phyloP scores from a whole-genome alignment of 2,113 vertebrate genomes.

The Balaeniceps rex region DNA sequence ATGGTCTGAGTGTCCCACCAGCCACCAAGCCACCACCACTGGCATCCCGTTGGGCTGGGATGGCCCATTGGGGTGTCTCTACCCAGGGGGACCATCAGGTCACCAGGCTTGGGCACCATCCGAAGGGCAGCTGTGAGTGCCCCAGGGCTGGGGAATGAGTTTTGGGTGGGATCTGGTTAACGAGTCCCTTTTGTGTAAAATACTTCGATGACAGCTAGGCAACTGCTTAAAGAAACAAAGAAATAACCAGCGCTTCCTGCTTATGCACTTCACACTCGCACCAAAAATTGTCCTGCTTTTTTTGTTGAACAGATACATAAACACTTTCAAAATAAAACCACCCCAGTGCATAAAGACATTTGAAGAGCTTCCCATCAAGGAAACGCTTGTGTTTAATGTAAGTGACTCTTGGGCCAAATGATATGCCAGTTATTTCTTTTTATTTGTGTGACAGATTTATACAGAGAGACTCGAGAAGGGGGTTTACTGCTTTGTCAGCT shows the following conservation, averaged over 20 bases:
- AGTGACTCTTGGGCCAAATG: constrained; percentile 34
- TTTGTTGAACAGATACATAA: constrained; percentile 68
- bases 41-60: neutral
- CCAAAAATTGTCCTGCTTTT: neutral
- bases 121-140: neutral
- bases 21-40: fast-evolving
- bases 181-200: neutral
- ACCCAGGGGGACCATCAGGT: neutral
- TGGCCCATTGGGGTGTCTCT: neutral
- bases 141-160: neutral
- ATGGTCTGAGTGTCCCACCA: neutral
- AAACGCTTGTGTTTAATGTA: constrained; percentile 64
- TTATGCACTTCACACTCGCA: neutral
- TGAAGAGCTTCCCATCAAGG: constrained; percentile 70
- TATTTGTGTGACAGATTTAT: neutral
- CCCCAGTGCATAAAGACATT: constrained; percentile 69
- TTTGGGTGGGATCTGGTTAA: neutral
- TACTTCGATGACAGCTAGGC: fast-evolving
- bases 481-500: neutral
- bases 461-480: neutral
- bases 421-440: neutral
- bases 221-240: neutral
- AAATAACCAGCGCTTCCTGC: neutral
- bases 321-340: constrained; percentile 70
- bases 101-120: neutral